Conservation (phyloP, 2,888 invertebrate genomes). For the Mythimna impura region DNA sequence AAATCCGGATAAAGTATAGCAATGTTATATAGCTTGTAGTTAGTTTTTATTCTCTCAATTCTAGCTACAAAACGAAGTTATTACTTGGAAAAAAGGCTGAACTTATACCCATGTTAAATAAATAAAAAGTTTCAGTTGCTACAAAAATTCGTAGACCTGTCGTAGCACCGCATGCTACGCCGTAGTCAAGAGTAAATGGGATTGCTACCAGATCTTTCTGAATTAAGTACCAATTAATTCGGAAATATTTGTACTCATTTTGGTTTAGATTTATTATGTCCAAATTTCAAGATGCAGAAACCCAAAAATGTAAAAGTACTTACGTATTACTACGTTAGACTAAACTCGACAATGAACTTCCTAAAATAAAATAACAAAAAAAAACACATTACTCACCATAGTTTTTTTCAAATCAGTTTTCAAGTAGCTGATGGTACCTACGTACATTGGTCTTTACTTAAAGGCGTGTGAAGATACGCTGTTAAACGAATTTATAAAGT, state of each 20-base stretch:
- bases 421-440: neutral
- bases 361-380: neutral
- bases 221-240: neutral
- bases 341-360: neutral
- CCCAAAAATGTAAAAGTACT: neutral
- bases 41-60: too few relatives aligned
- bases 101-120: too few relatives aligned
- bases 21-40: neutral
- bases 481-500: neutral
- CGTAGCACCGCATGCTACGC: neutral
- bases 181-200: neutral
- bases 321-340: too few relatives aligned
- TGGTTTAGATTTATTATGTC: neutral
- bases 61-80: too few relatives aligned
- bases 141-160: neutral
- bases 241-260: neutral
- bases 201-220: neutral
- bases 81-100: too few relatives aligned
- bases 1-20: neutral
- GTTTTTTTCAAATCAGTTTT: neutral
- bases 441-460: neutral
- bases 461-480: conserved; percentile 24
- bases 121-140: neutral
- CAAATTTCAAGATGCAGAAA: neutral
- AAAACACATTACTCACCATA: neutral